Percentiles rank a stretch among this genome's conserved stretches.
phyloP scores from a whole-genome alignment of 2,113 vertebrate genomes.

The Ptilorrhoa leucosticta region DNA sequence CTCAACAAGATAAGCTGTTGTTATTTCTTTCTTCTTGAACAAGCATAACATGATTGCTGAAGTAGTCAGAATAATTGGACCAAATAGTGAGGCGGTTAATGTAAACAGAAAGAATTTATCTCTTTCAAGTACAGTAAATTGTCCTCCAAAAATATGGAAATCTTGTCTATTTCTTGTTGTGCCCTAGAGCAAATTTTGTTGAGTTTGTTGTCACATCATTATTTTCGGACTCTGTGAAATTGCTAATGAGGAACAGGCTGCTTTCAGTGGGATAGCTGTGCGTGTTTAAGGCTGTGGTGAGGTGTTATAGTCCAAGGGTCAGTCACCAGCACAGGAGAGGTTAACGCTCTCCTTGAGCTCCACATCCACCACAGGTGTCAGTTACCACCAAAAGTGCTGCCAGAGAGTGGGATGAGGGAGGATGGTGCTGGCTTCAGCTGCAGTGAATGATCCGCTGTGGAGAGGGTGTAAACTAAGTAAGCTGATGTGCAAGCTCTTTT shows the following conservation, averaged over 20 bases:
- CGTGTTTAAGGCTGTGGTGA: not conserved
- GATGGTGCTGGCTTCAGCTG: constrained; percentile 3
- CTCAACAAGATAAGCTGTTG: constrained; percentile 81
- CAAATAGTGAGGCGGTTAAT: constrained; percentile 78
- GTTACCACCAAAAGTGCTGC: not conserved
- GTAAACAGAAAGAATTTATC: constrained; percentile 77
- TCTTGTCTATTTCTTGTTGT: constrained; percentile 76
- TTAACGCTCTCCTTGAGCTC: not conserved
- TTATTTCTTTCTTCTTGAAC: constrained; percentile 83
- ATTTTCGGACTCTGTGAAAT: constrained; percentile 65
- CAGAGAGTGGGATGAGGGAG: not conserved
- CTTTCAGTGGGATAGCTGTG: not conserved
- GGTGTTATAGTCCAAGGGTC: not conserved
- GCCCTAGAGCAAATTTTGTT: constrained; percentile 76
- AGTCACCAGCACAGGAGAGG: not conserved
- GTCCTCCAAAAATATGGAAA: constrained; percentile 68
- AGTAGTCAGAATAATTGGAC: constrained; percentile 79
- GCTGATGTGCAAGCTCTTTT: rapidly evolving
- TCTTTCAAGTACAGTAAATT: constrained; percentile 74
- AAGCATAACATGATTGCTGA: constrained; percentile 81
- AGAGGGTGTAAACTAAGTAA: not conserved
- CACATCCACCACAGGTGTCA: not conserved
- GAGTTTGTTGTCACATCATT: constrained; percentile 73
- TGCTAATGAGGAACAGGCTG: constrained; percentile 59
- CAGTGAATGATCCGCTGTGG: not conserved